Evolutionary conservation across 2,797 vertebrate species (phyloP).

Genomic region (Crocidura indochinensis): DNA sequence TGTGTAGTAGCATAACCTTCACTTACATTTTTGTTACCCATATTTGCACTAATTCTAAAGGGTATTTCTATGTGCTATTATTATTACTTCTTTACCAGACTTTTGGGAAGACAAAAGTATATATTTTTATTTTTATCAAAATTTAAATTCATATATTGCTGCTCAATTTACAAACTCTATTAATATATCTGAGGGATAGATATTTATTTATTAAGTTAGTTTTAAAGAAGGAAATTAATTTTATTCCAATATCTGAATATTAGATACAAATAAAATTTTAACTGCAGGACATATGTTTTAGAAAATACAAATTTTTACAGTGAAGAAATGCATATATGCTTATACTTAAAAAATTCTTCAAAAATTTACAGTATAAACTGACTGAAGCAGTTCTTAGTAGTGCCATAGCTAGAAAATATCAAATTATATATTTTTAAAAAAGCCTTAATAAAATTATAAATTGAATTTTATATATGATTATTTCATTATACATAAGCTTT

Average conservation of each 20-base stretch:
- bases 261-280: conserved; percentile 10
- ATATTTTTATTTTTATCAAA: not conserved
- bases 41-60: not conserved
- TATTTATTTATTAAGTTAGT: not conserved
- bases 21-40: not conserved
- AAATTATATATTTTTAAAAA: not conserved
- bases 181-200: not conserved
- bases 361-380: not conserved
- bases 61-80: too few relatives aligned
- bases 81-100: not conserved
- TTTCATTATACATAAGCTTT: conserved; percentile 12
- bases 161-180: not conserved
- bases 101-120: too few relatives aligned
- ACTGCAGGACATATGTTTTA: not conserved
- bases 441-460: not conserved
- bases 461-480: not conserved
- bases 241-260: not conserved
- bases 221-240: not conserved
- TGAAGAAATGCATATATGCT: not conserved
- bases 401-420: not conserved
- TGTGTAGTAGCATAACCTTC: not conserved
- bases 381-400: not conserved
- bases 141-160: not conserved
- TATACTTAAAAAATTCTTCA: not conserved
- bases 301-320: not conserved